Percentiles rank a stretch among this genome's conserved stretches.
phyloP scores from a whole-genome alignment of 2,888 invertebrate species.

The Hirtodrosophila cameraria region DNA sequence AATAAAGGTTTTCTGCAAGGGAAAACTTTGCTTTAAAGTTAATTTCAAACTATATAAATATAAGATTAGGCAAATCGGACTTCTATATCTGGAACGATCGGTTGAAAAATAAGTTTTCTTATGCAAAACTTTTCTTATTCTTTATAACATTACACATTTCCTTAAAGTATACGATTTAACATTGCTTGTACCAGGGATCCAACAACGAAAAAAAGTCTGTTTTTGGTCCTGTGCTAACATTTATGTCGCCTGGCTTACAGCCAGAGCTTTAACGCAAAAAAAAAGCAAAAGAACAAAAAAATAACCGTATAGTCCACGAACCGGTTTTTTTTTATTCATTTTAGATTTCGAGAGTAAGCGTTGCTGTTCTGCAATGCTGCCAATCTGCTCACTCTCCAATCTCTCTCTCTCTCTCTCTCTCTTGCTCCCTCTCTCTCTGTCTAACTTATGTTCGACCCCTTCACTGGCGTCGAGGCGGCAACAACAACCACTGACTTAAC shows the following conservation, averaged over 20 bases:
- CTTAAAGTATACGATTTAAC: no score
- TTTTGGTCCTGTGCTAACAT: no score
- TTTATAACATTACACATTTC: no score
- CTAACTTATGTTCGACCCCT: neutral
- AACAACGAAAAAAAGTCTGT: no score
- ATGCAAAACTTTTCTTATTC: no score
- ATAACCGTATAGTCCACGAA: conserved; percentile 50
- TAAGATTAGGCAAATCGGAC: no score
- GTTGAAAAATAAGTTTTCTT: no score
- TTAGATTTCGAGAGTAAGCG: conserved; percentile 28
- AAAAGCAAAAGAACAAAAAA: conserved; percentile 19
- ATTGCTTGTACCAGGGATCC: no score
- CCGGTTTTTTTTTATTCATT: conserved; percentile 46
- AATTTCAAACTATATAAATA: no score
- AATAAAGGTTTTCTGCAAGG: no score
- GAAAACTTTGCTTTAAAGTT: no score
- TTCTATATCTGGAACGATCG: no score
- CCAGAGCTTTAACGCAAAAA: conserved; percentile 7
- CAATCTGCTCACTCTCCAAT: neutral
- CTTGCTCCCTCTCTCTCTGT: neutral
- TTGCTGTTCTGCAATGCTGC: conserved; percentile 1
- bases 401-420: neutral
- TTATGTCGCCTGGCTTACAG: conserved; percentile 17
- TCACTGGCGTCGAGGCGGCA: neutral
- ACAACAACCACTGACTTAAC: conserved; percentile 45